Evolutionary conservation across 1,140 invertebrate genomes (phyloP).

Genomic region (Aphelenchoides fujianensis): DNA sequence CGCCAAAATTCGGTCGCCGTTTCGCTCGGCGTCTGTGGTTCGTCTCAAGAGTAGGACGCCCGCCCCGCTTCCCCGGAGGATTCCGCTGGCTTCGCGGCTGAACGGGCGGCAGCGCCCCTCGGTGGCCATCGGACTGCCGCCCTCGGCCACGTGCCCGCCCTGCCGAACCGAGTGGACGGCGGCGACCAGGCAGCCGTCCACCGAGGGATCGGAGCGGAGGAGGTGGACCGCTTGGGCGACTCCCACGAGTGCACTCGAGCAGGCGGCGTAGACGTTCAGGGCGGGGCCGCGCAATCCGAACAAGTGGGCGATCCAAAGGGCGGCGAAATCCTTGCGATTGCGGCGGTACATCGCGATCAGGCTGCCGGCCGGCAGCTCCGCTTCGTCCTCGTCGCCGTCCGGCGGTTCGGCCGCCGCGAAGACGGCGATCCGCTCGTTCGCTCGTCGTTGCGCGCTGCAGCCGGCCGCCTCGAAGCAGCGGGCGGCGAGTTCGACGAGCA

Average conservation of each 20-base stretch:
- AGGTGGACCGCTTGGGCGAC: constrained; percentile 26
- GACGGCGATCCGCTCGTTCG: constrained; percentile 15
- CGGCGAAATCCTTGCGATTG: constrained; percentile 40
- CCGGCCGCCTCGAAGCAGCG: constrained; percentile 16
- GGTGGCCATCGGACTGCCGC: constrained; percentile 24
- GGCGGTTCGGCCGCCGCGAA: constrained; percentile 32
- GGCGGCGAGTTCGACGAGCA: background rate
- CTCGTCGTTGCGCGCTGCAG: background rate
- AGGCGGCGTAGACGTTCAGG: constrained; percentile 31
- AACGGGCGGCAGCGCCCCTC: constrained; percentile 30
- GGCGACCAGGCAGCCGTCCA: constrained; percentile 27
- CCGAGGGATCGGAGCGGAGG: background rate
- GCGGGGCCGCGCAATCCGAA: constrained; percentile 33
- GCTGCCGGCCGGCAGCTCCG: background rate
- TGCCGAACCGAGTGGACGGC: constrained; percentile 21
- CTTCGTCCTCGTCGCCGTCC: background rate
- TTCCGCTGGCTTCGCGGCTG: constrained; percentile 21
- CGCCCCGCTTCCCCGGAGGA: constrained; percentile 31
- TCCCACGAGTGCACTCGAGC: constrained; percentile 25
- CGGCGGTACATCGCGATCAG: constrained; percentile 34
- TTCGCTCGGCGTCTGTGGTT: constrained; percentile 17
- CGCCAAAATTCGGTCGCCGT: constrained; percentile 28
- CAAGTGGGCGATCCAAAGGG: constrained; percentile 33
- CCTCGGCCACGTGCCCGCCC: constrained; percentile 22
- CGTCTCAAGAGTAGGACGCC: constrained; percentile 33